Evolutionary conservation across 2,888 invertebrate genomes (phyloP), one percentile per base, ranked within the genome.

Genomic region (Scaptomyza cyrtandrae): DNA sequence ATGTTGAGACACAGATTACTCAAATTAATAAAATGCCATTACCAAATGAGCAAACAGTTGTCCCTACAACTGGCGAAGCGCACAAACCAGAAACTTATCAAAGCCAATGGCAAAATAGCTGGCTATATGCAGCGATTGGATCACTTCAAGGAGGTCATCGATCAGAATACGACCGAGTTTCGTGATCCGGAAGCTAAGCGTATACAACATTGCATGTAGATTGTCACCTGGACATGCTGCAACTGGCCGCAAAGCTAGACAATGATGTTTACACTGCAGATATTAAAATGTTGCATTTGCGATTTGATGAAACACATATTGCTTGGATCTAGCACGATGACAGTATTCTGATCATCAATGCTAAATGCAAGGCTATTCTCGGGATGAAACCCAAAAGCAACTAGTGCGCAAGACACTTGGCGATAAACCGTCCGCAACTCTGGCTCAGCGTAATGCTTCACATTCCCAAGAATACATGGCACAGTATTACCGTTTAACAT

Each of bases 71-170:
- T 6, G 37, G 10, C 13, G 37, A n/a, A n/a, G 9, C 14, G 0
- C n/a, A 16, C 1, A 10, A 27, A 39, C 0, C 2, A 2, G 7
- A 35, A 6, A 3, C 4, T 1, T 13, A 5, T 0, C 2, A 3
- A 7, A 48, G 9, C 1, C 70, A 93, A 11, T 78, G 69, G 69
- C 53, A 66, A 16, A 57, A 14, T 13, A 53, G n/a, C 43, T 79
- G 31, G n/a, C 48, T 44, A n/a, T n/a, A n/a, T n/a, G n/a, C n/a
- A n/a, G n/a, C n/a, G n/a, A n/a, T n/a, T n/a, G n/a, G n/a, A n/a
- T 13, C 41, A 48, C 6, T 73, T 73, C 1, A 54, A 78, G 1
- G 46, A 59, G 0, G 27, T 52, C 19, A 39, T 80, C 2, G 58
- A 68, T 9, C 39, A 75, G 6, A 68, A 52, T 6, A 54, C 59